Evolutionary conservation across 2,888 invertebrate genomes (phyloP).

Genomic region (Pammene aurita): DNA sequence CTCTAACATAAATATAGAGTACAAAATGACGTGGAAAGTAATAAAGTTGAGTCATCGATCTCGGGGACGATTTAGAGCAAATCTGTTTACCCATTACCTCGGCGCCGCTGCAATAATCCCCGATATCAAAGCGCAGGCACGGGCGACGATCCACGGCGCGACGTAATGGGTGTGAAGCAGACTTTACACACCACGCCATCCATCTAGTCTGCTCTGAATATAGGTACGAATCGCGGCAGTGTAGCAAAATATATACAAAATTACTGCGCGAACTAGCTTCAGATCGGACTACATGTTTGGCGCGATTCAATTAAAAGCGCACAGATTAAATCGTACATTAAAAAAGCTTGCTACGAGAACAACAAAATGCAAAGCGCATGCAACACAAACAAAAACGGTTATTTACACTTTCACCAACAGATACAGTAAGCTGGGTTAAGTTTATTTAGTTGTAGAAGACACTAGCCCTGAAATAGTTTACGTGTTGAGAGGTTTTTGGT

Average conservation of each 20-base stretch:
- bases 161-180: constrained; percentile 16
- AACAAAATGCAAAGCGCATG: constrained; percentile 66
- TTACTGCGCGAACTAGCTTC: not conserved
- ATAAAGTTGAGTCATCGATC: constrained; percentile 26
- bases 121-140: constrained; percentile 33
- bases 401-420: constrained; percentile 45
- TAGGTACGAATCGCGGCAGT: not conserved
- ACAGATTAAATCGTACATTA: constrained; percentile 31
- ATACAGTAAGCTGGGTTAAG: constrained; percentile 31
- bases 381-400: constrained; percentile 49
- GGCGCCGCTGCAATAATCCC: constrained; percentile 33
- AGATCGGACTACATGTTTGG: not conserved
- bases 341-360: constrained; percentile 47
- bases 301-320: constrained; percentile 10
- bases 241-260: not conserved
- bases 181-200: constrained; percentile 3
- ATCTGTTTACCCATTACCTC: constrained; percentile 40
- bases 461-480: constrained; percentile 29
- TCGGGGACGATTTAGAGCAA: constrained; percentile 42
- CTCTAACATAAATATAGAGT: constrained; percentile 7
- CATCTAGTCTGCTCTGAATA: constrained; percentile 10
- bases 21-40: constrained; percentile 3
- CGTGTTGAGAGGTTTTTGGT: constrained; percentile 16
- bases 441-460: constrained; percentile 33
- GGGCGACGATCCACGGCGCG: constrained; percentile 15